These are phyloP conservation scores for Bubo blakistoni DNA, from an alignment of 2,113 vertebrate genomes.

Conservation along the genomic window DNA sequence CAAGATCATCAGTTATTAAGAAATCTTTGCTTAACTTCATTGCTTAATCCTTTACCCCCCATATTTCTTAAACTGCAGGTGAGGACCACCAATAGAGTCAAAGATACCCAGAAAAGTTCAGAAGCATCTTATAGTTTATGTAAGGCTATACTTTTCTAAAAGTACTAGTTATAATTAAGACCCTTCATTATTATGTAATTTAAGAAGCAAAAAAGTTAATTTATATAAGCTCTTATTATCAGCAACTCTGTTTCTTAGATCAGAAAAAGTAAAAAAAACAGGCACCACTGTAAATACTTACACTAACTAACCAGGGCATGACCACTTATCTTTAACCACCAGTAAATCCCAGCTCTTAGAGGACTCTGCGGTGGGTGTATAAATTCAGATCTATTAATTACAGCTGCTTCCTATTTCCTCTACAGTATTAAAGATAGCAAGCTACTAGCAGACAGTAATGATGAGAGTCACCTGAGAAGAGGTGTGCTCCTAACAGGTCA, in stretches of 20 bases:
- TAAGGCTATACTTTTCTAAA: neutral
- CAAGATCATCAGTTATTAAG: neutral
- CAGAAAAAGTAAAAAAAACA: neutral
- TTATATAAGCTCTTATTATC: neutral
- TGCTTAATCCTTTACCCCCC: neutral
- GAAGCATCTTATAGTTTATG: neutral
- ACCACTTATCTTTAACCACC: neutral
- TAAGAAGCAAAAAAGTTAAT: neutral
- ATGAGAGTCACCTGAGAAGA: neutral
- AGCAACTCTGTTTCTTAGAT: neutral
- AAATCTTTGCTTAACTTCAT: neutral
- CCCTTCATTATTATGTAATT: neutral
- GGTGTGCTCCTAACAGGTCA: neutral
- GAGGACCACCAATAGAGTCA: neutral
- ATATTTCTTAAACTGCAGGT: neutral
- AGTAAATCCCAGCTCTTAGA: neutral
- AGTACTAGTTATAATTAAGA: neutral
- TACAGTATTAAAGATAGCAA: neutral
- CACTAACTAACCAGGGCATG: accelerated
- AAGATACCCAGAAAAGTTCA: neutral
- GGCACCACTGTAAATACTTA: neutral
- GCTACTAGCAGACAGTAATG: neutral
- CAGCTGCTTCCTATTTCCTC: neutral
- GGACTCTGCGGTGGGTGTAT: neutral
- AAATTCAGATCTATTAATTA: neutral